Percentiles rank a stretch among this genome's conserved stretches.
Conservation (phyloP, 2,113 vertebrate species). For the Felis chaus region DNA sequence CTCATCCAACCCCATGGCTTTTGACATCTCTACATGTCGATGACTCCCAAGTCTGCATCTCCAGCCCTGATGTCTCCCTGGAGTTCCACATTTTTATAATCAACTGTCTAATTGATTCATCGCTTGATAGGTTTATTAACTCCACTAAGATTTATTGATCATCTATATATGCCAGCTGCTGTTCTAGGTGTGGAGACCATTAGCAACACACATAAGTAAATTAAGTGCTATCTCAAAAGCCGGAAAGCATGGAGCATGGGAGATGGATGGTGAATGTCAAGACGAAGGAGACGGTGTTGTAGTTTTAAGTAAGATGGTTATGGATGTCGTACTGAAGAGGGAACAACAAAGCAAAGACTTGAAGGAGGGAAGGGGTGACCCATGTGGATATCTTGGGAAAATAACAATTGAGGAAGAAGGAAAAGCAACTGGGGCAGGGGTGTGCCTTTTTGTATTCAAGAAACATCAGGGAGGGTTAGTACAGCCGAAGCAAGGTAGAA, state of each 20-base stretch:
- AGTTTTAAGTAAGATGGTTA: background rate
- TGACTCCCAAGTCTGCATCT: background rate
- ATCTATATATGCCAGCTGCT: background rate
- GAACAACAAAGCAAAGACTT: background rate
- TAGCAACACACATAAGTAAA: background rate
- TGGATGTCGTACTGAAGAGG: background rate
- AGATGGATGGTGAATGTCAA: background rate
- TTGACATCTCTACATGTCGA: background rate
- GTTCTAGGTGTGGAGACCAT: background rate
- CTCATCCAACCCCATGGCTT: background rate
- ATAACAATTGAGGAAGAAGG: background rate
- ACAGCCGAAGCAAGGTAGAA: background rate
- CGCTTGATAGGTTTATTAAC: background rate
- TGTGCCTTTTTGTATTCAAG: background rate
- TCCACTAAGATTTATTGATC: background rate
- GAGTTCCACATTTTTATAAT: background rate
- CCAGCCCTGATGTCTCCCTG: background rate
- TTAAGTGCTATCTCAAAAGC: background rate
- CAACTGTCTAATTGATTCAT: background rate
- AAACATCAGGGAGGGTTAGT: background rate
- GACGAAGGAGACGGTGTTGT: background rate
- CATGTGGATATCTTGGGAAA: background rate
- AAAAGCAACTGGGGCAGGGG: background rate
- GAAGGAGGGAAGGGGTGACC: background rate
- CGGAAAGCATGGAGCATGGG: background rate